Percentiles rank a stretch among this genome's conserved stretches.
These are phyloP conservation scores for Ardeotis arabs DNA, from an alignment of 2,113 vertebrate genomes.

Conservation along the genomic window DNA sequence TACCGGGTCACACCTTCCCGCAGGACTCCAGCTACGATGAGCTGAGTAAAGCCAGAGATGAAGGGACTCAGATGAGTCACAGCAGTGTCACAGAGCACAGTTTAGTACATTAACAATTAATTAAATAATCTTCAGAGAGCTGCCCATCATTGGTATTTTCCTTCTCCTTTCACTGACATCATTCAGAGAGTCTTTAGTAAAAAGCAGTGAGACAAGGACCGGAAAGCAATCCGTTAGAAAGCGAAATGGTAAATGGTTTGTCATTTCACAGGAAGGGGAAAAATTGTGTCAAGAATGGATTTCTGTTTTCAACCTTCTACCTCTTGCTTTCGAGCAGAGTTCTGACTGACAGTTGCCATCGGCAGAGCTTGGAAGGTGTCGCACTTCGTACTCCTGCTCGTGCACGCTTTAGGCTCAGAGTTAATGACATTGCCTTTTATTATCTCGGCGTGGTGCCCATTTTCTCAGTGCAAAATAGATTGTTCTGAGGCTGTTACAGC, in stretches of 20 bases:
- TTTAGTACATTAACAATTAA: not conserved
- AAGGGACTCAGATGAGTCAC: not conserved
- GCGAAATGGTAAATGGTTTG: not conserved
- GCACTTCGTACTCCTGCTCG: too few relatives aligned
- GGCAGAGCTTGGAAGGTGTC: not conserved
- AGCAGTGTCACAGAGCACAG: not conserved
- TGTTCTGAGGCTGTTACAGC: not conserved
- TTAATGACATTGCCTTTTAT: not conserved
- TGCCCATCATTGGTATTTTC: not conserved
- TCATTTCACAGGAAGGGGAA: not conserved
- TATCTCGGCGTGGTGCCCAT: not conserved
- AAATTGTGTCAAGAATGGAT: not conserved
- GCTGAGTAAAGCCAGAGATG: not conserved
- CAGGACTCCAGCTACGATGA: not conserved
- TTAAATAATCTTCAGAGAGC: not conserved
- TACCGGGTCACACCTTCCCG: not conserved
- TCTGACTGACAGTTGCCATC: not conserved
- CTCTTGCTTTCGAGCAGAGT: not conserved
- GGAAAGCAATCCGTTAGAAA: not conserved
- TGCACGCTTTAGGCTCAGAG: not conserved
- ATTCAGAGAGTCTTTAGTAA: not conserved
- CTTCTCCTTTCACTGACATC: not conserved
- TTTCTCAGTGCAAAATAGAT: not conserved
- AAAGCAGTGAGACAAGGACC: not conserved
- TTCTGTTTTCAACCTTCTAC: not conserved